Conservation (phyloP, 2,888 invertebrate species). For the Phortica magna region DNA sequence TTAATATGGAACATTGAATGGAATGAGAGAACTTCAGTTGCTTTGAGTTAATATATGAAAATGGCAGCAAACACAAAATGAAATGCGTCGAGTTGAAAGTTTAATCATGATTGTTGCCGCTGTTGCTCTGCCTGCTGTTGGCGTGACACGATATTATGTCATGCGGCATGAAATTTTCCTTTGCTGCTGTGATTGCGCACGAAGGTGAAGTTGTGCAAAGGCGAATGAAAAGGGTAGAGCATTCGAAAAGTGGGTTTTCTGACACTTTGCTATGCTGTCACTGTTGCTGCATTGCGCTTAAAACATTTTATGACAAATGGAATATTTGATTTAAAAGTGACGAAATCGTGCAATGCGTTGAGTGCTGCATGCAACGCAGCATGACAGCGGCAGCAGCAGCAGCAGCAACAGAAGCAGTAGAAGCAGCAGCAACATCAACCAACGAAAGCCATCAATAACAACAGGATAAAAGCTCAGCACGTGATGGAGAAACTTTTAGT, state of each 20-base stretch:
- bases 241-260: not conserved
- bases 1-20: not conserved
- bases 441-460: slow-evolving; percentile 12
- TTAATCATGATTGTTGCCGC: slow-evolving; percentile 4
- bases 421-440: not conserved
- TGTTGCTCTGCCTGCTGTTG: too few species aligned
- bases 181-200: not conserved
- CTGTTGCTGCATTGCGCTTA: not conserved
- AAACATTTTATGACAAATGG: slow-evolving; percentile 34
- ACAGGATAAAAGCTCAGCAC: slow-evolving; percentile 1
- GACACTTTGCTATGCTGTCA: not conserved
- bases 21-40: not conserved
- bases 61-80: not conserved
- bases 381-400: not conserved
- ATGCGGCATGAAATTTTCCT: not conserved
- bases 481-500: not conserved
- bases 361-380: too few species aligned
- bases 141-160: too few species aligned
- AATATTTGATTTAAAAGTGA: slow-evolving; percentile 37
- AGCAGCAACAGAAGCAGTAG: not conserved
- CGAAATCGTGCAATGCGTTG: not conserved
- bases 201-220: not conserved
- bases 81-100: not conserved
- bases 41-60: not conserved
- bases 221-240: not conserved